phyloP scores from a whole-genome alignment of 2,113 vertebrate species.

The Tachysurus fulvidraco region DNA sequence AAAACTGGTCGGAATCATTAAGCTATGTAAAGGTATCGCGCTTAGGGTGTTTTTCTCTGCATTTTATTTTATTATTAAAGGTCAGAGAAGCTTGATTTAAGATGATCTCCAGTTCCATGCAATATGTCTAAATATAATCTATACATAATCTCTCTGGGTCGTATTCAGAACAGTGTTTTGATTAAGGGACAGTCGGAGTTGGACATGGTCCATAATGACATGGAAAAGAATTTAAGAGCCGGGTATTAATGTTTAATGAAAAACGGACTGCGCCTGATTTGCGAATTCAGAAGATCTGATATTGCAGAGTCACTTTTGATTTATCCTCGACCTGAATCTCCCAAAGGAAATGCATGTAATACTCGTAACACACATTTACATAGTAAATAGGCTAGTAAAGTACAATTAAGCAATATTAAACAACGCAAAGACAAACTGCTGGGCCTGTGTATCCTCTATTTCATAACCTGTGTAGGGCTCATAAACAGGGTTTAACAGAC shows the following conservation, averaged over 20 bases:
- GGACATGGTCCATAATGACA: constrained; percentile 67
- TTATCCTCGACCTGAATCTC: constrained; percentile 15
- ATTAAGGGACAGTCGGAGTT: constrained; percentile 75
- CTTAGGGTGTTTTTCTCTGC: constrained; percentile 52
- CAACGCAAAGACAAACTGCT: not conserved
- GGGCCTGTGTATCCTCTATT: constrained; percentile 1
- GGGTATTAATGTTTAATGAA: constrained; percentile 61
- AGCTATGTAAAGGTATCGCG: constrained; percentile 55
- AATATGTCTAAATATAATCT: constrained; percentile 76
- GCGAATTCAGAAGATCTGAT: constrained; percentile 44
- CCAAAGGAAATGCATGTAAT: constrained; percentile 13
- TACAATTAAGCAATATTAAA: constrained; percentile 5
- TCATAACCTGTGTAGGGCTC: constrained; percentile 40
- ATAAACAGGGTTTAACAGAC: constrained; percentile 54
- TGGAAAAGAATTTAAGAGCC: constrained; percentile 60
- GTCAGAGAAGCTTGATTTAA: constrained; percentile 68
- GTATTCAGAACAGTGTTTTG: constrained; percentile 85
- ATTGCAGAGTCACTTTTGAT: constrained; percentile 32
- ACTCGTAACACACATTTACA: constrained; percentile 13
- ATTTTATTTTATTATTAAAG: constrained; percentile 53
- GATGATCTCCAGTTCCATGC: constrained; percentile 73
- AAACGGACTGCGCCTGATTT: constrained; percentile 48
- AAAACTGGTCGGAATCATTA: not conserved
- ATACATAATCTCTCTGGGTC: constrained; percentile 82
- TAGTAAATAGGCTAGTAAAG: constrained; percentile 6